Base-by-base conservation (phyloP, 2,797 vertebrate genomes). In the Florisuga fusca region DNA sequence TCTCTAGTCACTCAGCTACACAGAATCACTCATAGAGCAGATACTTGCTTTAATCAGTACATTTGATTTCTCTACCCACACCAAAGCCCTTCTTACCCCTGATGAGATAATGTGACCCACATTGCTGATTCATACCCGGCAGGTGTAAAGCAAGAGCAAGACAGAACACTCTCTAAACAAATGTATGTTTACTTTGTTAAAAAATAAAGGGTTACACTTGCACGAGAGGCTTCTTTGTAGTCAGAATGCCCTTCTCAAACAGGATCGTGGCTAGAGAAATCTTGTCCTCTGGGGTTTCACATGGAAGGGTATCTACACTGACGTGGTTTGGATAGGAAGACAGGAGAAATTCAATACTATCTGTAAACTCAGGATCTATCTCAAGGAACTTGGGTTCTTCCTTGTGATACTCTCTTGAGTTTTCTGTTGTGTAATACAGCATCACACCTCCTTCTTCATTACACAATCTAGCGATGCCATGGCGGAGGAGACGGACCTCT, bases 401-500 rank as follows among this genome's bases (percentile, higher is more conserved):
- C 97, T 99, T 98, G 97, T 99, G 99, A 97, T 99, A 99, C 78
- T 99, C 98, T 95, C 99, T 98, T 53, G 99, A 99, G 96, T 99
- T 99, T 92, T 99, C 98, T 33, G 98, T 98, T 0, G 98, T 99
- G 94, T 99, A 98, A 97, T 98, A 99, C 46, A 99, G 97, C 92
- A 98, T 96, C 77, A 99, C 97, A 3, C 95, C 95, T 8, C 98
- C 98, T 80, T 98, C 99, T 75, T 99, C 98, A 22, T 99, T 99
- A 97, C 99, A 99, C 89, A 99, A 98, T 94, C 99, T 98, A 66
- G 98, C 76, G 77, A 99, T 97, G 31, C 98, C 98, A 22, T 98
- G 98, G 57, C 98, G 98, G 36, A 99, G 97, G 57, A 99, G 95
- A 91, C 98, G 96, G 79, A 99, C 98, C 95, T 97, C 96, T 2